These are phyloP conservation scores for Pipistrellus pygmaeus DNA, from an alignment of 2,797 vertebrate genomes.

Conservation along the genomic window DNA sequence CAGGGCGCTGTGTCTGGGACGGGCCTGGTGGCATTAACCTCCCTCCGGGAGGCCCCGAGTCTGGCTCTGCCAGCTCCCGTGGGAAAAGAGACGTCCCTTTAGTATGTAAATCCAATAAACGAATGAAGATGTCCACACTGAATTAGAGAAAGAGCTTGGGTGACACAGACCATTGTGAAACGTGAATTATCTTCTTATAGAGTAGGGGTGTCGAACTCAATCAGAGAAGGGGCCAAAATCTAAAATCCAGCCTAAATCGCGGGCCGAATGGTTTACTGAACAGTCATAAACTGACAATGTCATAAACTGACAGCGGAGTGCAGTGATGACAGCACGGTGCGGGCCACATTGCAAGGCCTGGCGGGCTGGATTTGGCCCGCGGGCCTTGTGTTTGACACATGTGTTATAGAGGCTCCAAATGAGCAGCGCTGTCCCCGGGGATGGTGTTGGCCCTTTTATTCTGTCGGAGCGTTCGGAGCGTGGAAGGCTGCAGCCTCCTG, in stretches of 20 bases:
- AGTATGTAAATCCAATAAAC: neutral
- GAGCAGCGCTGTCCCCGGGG: rapidly evolving
- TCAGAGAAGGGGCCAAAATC: no score
- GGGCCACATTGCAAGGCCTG: no score
- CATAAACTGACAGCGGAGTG: no score
- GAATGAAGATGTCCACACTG: rapidly evolving
- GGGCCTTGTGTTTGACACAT: no score
- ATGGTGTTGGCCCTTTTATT: neutral
- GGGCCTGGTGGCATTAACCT: neutral
- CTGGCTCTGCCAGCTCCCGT: rapidly evolving
- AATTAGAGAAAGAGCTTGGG: neutral
- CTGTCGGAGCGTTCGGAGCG: neutral
- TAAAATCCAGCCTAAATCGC: no score
- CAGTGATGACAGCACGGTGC: no score
- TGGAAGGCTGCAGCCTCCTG: no score
- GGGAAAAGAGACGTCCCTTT: neutral
- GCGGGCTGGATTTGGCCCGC: no score
- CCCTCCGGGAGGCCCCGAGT: rapidly evolving
- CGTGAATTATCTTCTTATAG: neutral
- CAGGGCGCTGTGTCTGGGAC: rapidly evolving
- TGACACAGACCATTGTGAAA: neutral
- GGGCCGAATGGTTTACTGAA: no score
- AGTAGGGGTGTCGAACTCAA: no score
- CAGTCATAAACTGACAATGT: no score
- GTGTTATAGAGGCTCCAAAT: no score